Conservation (phyloP, 1,140 invertebrate genomes). For the Euura lappo region DNA sequence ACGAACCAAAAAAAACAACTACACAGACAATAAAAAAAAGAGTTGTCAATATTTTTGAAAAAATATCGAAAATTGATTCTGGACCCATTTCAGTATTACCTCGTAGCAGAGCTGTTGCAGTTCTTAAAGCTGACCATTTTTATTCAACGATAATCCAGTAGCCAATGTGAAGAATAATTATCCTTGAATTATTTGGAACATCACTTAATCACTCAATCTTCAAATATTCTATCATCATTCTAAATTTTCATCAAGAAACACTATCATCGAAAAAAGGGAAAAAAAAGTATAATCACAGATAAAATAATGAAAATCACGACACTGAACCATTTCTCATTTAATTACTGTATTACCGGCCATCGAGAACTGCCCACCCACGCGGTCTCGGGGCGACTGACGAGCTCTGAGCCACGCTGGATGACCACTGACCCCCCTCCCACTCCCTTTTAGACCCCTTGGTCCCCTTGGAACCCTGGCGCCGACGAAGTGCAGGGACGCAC, state of each 20-base stretch:
- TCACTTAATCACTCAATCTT: too few species aligned
- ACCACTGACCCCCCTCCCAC: conserved; percentile 23
- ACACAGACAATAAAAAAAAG: too few species aligned
- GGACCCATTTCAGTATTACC: neutral
- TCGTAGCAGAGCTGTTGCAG: conserved; percentile 41
- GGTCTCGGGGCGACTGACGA: conserved; percentile 44
- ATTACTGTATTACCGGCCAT: neutral
- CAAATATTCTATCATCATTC: too few species aligned
- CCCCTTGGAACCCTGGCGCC: neutral
- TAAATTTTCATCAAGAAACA: too few species aligned
- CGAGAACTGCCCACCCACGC: conserved; percentile 24
- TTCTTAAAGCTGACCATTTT: conserved; percentile 48
- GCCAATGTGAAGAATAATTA: too few species aligned
- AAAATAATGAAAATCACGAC: neutral
- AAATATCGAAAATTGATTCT: too few species aligned
- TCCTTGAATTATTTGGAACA: too few species aligned
- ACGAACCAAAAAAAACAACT: too few species aligned
- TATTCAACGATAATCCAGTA: neutral
- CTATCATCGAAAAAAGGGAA: too few species aligned
- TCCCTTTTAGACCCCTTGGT: neutral
- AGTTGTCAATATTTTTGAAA: too few species aligned
- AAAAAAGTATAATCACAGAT: too few species aligned
- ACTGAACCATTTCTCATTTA: neutral
- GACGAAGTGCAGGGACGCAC: neutral
- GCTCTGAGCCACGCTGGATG: conserved; percentile 32